Conservation (phyloP, 2,113 vertebrate species). For the Heterotis niloticus region DNA sequence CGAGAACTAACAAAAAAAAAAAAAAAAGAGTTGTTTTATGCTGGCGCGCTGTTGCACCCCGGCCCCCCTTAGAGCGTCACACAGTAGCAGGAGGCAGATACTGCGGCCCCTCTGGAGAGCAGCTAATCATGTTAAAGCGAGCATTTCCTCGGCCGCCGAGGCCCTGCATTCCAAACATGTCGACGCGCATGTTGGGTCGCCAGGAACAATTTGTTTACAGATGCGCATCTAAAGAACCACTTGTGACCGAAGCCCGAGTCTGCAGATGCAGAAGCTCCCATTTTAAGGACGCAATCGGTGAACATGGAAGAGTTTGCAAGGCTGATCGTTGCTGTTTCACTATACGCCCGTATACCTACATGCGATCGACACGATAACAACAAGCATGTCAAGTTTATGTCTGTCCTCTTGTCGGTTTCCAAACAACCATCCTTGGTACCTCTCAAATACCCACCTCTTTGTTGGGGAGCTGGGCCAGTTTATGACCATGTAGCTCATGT, state of each 20-base stretch:
- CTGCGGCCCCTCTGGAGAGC: conserved; percentile 54
- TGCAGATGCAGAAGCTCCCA: too few relatives aligned
- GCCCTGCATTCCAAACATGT: conserved; percentile 51
- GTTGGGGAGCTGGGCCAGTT: too few relatives aligned
- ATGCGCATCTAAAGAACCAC: not conserved
- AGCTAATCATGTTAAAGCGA: conserved; percentile 57
- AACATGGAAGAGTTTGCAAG: too few relatives aligned
- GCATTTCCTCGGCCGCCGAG: conserved; percentile 53
- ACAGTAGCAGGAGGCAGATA: conserved; percentile 52
- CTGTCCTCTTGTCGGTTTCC: too few relatives aligned
- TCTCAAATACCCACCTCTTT: too few relatives aligned
- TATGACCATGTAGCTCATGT: too few relatives aligned
- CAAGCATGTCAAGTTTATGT: too few relatives aligned
- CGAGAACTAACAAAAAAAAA: conserved; percentile 30
- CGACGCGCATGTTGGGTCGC: conserved; percentile 16
- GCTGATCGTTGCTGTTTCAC: too few relatives aligned
- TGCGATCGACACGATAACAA: too few relatives aligned
- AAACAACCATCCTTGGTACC: too few relatives aligned
- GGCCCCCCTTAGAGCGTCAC: conserved; percentile 37
- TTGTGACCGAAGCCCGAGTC: not conserved
- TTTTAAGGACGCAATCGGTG: too few relatives aligned
- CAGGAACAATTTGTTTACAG: not conserved
- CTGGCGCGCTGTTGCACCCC: not conserved
- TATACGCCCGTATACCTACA: too few relatives aligned
- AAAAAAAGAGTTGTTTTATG: not conserved